A percentile compares a stretch with the other conserved stretches of the same genome.
Conservation (phyloP, 2,797 vertebrate species). For the Hyperoplus immaculatus region DNA sequence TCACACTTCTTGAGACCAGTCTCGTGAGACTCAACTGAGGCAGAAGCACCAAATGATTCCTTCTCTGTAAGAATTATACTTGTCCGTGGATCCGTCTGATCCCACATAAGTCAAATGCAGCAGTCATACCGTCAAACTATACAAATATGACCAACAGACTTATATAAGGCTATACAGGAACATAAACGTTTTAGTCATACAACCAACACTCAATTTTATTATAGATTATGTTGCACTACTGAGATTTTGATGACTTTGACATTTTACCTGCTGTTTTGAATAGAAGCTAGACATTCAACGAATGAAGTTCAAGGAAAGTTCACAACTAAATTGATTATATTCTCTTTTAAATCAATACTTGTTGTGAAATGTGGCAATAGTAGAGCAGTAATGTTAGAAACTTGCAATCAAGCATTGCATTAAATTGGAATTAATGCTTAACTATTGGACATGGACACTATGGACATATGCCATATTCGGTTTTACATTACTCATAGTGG, state of each 20-base stretch:
- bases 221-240: not conserved
- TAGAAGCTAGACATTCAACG: not conserved
- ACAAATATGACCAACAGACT: slow-evolving; percentile 22
- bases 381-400: not conserved
- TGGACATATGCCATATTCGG: not conserved
- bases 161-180: not conserved
- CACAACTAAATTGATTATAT: not conserved
- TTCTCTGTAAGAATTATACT: slow-evolving; percentile 75
- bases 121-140: slow-evolving; percentile 54
- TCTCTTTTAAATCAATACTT: not conserved
- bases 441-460: no score
- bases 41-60: slow-evolving; percentile 80
- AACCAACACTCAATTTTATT: not conserved
- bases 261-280: not conserved
- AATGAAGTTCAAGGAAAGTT: not conserved
- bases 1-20: slow-evolving; percentile 84
- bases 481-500: not conserved
- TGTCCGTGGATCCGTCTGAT: slow-evolving; percentile 66
- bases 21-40: slow-evolving; percentile 81
- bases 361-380: not conserved
- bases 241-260: not conserved
- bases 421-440: not conserved
- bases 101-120: slow-evolving; percentile 65
- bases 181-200: not conserved
- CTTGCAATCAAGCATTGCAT: not conserved